These are phyloP conservation scores for Rhabdornis inornatus DNA, from an alignment of 2,113 vertebrate species.

Conservation along the genomic window DNA sequence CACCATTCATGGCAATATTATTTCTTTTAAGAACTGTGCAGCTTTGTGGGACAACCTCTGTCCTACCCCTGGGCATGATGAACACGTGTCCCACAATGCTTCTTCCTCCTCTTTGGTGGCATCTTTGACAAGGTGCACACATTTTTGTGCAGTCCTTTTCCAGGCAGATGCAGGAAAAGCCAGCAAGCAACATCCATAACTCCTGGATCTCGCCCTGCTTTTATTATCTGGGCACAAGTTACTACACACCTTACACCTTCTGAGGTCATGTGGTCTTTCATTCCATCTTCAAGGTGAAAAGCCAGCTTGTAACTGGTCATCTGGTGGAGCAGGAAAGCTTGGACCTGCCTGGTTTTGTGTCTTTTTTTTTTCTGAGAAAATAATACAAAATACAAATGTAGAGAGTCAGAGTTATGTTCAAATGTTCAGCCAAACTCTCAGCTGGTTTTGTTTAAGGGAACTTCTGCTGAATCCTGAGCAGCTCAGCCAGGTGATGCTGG, in stretches of 20 bases:
- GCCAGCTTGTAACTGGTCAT: neutral
- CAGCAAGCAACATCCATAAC: neutral
- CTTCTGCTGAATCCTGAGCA: neutral
- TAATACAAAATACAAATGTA: neutral
- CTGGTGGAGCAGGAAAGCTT: neutral
- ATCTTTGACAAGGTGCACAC: neutral
- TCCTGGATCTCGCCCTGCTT: neutral
- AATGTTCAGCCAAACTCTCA: neutral
- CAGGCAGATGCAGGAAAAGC: neutral
- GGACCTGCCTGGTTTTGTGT: neutral
- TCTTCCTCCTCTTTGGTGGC: neutral
- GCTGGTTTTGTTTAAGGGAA: slow-evolving; percentile 17
- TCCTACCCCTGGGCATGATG: fast-evolving
- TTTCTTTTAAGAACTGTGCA: neutral
- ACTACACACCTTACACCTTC: neutral
- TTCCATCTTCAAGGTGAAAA: neutral
- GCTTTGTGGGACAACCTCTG: neutral
- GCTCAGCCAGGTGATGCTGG: neutral
- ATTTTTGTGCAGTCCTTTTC: neutral
- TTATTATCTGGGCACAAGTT: neutral
- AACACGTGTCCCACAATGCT: fast-evolving
- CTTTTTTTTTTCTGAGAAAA: neutral
- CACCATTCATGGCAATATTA: neutral
- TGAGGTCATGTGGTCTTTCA: neutral
- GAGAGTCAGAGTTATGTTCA: neutral